These are phyloP conservation scores for Lydus trimaculatus DNA, from an alignment of 2,888 invertebrate genomes.

Conservation along the genomic window DNA sequence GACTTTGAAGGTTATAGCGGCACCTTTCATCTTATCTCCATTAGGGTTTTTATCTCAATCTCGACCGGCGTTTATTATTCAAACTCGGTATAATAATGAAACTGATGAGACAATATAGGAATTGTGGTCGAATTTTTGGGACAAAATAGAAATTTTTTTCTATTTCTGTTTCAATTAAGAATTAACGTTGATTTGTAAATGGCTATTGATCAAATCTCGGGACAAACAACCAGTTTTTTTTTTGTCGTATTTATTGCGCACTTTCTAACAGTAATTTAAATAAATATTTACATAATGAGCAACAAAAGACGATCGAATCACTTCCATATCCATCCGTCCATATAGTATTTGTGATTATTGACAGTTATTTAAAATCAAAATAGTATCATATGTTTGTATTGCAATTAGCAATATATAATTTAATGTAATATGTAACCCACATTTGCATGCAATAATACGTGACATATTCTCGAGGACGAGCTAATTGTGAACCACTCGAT, in stretches of 20 bases:
- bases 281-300: slow-evolving; percentile 30
- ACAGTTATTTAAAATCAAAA: slow-evolving; percentile 30
- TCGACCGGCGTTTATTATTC: slow-evolving; percentile 9
- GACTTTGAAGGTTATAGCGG: slow-evolving; percentile 41
- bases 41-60: slow-evolving; percentile 41
- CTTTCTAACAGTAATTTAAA: slow-evolving; percentile 24
- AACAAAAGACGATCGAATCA: slow-evolving; percentile 16
- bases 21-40: slow-evolving; percentile 44
- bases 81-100: neutral
- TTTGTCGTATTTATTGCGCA: slow-evolving; percentile 4
- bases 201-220: neutral
- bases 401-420: slow-evolving; percentile 33
- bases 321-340: neutral
- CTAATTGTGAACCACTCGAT: slow-evolving; percentile 33
- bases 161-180: neutral
- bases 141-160: neutral
- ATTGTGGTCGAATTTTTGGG: neutral
- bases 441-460: slow-evolving; percentile 24
- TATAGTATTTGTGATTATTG: slow-evolving; percentile 16
- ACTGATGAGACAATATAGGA: neutral
- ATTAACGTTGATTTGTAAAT: neutral
- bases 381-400: slow-evolving; percentile 26
- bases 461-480: slow-evolving; percentile 30
- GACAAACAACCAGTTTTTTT: neutral
- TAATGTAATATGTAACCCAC: slow-evolving; percentile 28